Evolutionary conservation across 2,113 vertebrate genomes (phyloP), one percentile per base, ranked within the genome.

Genomic region (Abramis brama): DNA sequence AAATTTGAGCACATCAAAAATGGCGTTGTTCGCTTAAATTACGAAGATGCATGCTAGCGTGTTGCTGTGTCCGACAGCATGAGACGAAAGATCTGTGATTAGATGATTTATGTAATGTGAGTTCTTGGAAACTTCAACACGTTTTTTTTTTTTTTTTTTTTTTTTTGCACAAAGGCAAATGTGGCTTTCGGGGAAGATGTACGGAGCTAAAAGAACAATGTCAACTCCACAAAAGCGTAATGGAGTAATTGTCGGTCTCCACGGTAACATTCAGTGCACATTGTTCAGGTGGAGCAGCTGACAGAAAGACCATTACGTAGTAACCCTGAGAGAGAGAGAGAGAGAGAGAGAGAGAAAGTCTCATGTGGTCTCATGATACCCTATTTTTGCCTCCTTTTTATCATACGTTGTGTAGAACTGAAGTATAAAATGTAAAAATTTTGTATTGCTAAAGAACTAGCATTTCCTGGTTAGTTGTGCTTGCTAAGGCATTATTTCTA

Each of bases 191-290:
- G 64, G 84, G 64, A 78, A 79, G 78, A 71, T 57, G 64, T 68
- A 70, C 55, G 25, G 73, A 45, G 57, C 59, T 64, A 84, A 52
- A 27, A 12, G 75, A 15, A 81, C 79, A 66, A 62, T 55, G 55
- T 52, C 85, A 57, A 62, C n/a, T 36, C 39, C 73, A 82, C 81
- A 88, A 80, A 85, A 84, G 76, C 25, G 50, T 85, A 82, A 86
- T 50, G 73, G 78, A 52, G 85, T 87, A 87, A 89, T 87, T 82
- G 85, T 87, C 83, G 84, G 85, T 89, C 88, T 82, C 85, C 85
- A 87, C 82, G 79, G 88, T 89, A 89, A 87, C 88, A 82, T 85
- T 80, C 62, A 80, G 77, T 70, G 84, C 82, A 73, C 85, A 89
- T 87, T 86, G 78, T 85, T 89, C 66, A 78, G 52, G 52, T 78